Percentiles rank a stretch among this genome's conserved stretches.
Conservation (phyloP, 1,140 invertebrate genomes). For the Ceratina australensis region DNA sequence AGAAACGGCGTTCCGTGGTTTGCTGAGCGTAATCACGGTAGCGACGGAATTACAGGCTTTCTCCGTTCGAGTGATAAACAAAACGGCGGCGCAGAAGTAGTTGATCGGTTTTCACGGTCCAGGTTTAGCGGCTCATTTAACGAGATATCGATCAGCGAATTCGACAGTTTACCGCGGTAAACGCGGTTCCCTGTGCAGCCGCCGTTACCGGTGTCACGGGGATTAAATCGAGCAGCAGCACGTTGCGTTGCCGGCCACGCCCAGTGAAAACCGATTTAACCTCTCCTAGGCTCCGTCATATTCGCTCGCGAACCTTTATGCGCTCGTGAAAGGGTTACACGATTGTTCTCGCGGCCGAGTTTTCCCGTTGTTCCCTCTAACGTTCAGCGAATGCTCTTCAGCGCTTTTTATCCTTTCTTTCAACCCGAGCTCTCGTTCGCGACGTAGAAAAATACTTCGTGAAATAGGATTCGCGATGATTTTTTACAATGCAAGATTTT, state of each 20-base stretch:
- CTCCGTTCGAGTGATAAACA: neutral
- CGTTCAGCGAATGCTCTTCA: neutral
- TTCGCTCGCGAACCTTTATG: slow-evolving; percentile 16
- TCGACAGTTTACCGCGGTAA: slow-evolving; percentile 31
- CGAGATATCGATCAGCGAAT: slow-evolving; percentile 36
- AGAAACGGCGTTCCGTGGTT: neutral
- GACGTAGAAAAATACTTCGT: neutral
- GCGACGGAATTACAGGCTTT: neutral
- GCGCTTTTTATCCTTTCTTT: neutral
- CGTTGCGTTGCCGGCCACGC: slow-evolving; percentile 33
- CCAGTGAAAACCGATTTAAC: slow-evolving; percentile 49
- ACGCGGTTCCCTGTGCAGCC: neutral
- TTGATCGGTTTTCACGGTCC: neutral
- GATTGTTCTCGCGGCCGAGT: neutral
- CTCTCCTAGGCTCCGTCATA: slow-evolving; percentile 26
- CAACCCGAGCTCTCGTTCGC: too few relatives aligned
- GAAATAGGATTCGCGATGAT: neutral
- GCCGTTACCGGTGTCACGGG: slow-evolving; percentile 20
- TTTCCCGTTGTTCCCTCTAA: neutral
- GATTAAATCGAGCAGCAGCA: slow-evolving; percentile 38
- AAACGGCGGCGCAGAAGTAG: neutral
- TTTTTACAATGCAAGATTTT: too few relatives aligned
- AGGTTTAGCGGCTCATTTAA: slow-evolving; percentile 9
- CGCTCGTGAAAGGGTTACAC: neutral
- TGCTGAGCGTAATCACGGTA: neutral